phyloP scores from a whole-genome alignment of 2,888 invertebrate genomes.

The Merodon equestris region DNA sequence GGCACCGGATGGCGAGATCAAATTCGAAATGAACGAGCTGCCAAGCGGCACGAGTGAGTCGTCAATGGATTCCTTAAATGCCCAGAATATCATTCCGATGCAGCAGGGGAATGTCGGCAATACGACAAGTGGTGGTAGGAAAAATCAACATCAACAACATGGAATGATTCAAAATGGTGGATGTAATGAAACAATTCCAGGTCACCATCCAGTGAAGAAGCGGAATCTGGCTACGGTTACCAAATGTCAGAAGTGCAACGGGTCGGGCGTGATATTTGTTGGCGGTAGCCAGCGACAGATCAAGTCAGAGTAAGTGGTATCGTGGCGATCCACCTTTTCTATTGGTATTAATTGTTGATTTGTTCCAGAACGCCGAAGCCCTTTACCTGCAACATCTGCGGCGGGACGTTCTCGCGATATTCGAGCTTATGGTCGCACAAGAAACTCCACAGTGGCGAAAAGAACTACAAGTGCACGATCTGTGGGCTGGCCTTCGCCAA shows the following conservation, averaged over 20 bases:
- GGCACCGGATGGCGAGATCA: constrained; percentile 83
- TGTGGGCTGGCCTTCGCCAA: constrained; percentile 93
- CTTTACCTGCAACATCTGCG: constrained; percentile 93
- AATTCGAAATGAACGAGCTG: constrained; percentile 81
- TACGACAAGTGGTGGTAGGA: constrained; percentile 56
- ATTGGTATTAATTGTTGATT: too few relatives aligned
- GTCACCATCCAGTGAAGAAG: constrained; percentile 89
- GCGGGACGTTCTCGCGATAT: constrained; percentile 90
- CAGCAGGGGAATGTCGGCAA: constrained; percentile 68
- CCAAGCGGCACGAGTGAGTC: constrained; percentile 74
- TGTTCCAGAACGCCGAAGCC: constrained; percentile 84
- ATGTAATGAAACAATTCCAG: constrained; percentile 72
- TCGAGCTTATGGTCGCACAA: constrained; percentile 94
- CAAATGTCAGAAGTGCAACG: constrained; percentile 93
- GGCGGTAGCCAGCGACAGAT: constrained; percentile 72
- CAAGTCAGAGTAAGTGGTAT: constrained; percentile 76
- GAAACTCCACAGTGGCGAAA: constrained; percentile 88
- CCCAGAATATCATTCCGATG: constrained; percentile 80
- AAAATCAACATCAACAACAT: constrained; percentile 51
- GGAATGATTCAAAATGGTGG: constrained; percentile 42
- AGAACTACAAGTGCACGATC: constrained; percentile 93
- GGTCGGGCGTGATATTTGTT: constrained; percentile 87
- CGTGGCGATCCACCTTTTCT: background rate
- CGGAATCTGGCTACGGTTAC: constrained; percentile 88
- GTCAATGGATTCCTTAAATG: constrained; percentile 76